Conservation (phyloP, 2,888 invertebrate genomes). For the Macrophya alboannulata region DNA sequence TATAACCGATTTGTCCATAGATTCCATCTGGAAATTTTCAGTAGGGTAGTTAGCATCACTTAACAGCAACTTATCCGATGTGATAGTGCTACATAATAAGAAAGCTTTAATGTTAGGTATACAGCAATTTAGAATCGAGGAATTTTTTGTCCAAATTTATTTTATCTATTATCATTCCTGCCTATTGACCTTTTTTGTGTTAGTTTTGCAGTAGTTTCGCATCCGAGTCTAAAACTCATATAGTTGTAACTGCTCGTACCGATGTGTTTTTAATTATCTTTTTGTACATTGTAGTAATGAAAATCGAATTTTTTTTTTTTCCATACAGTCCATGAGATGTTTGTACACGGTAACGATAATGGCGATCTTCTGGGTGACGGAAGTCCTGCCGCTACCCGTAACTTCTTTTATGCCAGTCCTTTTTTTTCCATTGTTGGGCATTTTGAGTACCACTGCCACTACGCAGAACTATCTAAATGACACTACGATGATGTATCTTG, state of each 20-base stretch:
- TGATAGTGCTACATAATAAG: too few relatives aligned
- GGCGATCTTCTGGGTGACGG: constrained; percentile 93
- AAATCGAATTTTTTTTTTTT: background rate
- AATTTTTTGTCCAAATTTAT: background rate
- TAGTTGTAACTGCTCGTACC: background rate
- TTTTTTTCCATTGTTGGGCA: constrained; percentile 91
- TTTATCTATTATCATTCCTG: background rate
- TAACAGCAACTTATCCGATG: too few relatives aligned
- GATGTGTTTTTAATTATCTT: background rate
- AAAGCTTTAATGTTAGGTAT: background rate
- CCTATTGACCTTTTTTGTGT: background rate
- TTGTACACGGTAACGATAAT: constrained; percentile 91
- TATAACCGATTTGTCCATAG: too few relatives aligned
- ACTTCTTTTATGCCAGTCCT: constrained; percentile 93
- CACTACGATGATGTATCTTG: constrained; percentile 94
- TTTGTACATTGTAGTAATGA: background rate
- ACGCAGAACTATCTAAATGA: constrained; percentile 90
- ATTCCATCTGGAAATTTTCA: too few relatives aligned
- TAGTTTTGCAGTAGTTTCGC: background rate
- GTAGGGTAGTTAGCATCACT: too few relatives aligned
- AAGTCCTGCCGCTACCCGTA: constrained; percentile 90
- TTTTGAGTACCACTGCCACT: constrained; percentile 84
- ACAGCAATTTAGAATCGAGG: background rate
- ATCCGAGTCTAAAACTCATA: background rate
- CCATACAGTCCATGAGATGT: constrained; percentile 82